Evolutionary conservation across 2,113 vertebrate species (phyloP).

Genomic region (Lophochroa leadbeateri): DNA sequence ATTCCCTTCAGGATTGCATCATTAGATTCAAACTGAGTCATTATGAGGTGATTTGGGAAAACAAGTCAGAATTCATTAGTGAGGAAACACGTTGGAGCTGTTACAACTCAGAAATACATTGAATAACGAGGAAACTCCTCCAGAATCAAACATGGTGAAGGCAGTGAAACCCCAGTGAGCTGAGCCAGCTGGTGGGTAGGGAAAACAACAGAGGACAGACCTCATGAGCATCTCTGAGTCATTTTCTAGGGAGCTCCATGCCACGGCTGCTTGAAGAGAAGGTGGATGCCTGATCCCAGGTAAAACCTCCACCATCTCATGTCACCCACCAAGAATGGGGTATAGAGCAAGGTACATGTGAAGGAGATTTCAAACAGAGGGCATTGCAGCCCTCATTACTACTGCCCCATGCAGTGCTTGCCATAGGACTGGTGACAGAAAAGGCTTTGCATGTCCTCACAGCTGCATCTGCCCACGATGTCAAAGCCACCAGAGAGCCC

Average conservation of each 20-base stretch:
- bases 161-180: neutral
- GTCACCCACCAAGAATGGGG: neutral
- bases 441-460: neutral
- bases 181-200: fast-evolving
- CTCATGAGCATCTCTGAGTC: neutral
- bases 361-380: neutral
- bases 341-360: neutral
- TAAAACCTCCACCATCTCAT: fast-evolving
- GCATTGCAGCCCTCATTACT: neutral
- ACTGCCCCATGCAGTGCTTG: fast-evolving
- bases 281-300: neutral
- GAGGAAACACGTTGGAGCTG: neutral
- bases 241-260: neutral
- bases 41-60: conserved; percentile 52
- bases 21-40: conserved; percentile 70
- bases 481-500: neutral
- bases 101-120: neutral
- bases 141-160: neutral
- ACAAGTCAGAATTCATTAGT: conserved; percentile 59
- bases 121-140: neutral
- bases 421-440: neutral
- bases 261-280: neutral
- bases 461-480: neutral
- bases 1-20: conserved; percentile 68
- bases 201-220: neutral